Evolutionary conservation across 2,113 vertebrate genomes (phyloP).

Genomic region (Cairina moschata): DNA sequence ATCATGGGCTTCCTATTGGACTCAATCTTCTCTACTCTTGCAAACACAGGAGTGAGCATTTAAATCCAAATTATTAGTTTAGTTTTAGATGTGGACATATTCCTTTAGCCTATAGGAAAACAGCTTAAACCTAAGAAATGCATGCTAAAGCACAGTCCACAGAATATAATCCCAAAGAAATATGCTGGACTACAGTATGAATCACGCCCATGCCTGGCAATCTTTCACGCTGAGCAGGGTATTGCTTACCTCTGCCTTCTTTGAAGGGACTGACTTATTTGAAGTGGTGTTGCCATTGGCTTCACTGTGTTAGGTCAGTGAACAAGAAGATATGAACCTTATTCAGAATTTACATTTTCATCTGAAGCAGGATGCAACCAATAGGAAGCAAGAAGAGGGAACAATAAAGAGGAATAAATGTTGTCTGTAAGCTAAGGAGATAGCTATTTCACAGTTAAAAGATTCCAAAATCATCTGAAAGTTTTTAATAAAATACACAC

Average conservation of each 20-base stretch:
- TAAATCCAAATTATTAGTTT: neutral
- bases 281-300: neutral
- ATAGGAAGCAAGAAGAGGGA: neutral
- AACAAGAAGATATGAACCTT: neutral
- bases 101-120: neutral
- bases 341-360: neutral
- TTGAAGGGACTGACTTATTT: neutral
- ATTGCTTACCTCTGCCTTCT: neutral
- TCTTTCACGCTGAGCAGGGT: neutral
- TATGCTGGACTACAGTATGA: neutral
- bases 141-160: neutral
- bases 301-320: neutral
- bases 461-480: conserved; percentile 20
- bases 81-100: neutral
- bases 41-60: neutral
- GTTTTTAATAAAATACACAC: neutral
- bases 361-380: neutral
- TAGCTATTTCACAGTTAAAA: conserved; percentile 25
- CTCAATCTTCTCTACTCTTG: neutral
- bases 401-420: neutral
- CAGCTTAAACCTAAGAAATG: neutral
- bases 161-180: neutral
- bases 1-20: neutral
- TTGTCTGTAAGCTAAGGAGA: neutral
- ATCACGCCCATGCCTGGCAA: neutral